phyloP scores from a whole-genome alignment of 2,797 vertebrate genomes.

The Xenops minutus region DNA sequence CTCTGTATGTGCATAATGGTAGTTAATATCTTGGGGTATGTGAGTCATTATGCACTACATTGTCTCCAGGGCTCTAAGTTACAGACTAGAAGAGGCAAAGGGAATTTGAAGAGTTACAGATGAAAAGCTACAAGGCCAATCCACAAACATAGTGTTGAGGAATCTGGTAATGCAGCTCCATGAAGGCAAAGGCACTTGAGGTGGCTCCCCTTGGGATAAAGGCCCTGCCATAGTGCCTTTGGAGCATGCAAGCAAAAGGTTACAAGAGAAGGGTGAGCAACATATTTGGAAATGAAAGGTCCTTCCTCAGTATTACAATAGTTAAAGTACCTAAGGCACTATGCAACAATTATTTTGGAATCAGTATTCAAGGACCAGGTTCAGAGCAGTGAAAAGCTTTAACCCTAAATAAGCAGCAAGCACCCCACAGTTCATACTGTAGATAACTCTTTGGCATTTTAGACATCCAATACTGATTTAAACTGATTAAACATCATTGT shows the following conservation, averaged over 20 bases:
- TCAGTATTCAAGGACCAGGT: background rate
- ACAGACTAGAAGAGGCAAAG: background rate
- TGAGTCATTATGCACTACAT: background rate
- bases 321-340: background rate
- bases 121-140: background rate
- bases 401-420: background rate
- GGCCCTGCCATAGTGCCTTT: background rate
- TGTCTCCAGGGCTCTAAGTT: background rate
- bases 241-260: rapidly evolving
- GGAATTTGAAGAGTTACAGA: background rate
- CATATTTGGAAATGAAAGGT: background rate
- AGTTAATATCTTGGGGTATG: background rate
- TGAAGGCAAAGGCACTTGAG: background rate
- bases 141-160: background rate
- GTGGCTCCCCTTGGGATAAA: background rate
- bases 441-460: background rate
- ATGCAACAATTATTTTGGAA: background rate
- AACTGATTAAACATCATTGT: background rate
- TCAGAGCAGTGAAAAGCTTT: background rate
- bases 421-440: background rate
- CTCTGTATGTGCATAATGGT: background rate
- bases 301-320: background rate
- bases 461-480: background rate
- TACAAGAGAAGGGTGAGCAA: background rate
- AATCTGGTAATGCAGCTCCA: background rate